Conservation (phyloP, 2,888 invertebrate species). For the Ormyrus nitidulus region DNA sequence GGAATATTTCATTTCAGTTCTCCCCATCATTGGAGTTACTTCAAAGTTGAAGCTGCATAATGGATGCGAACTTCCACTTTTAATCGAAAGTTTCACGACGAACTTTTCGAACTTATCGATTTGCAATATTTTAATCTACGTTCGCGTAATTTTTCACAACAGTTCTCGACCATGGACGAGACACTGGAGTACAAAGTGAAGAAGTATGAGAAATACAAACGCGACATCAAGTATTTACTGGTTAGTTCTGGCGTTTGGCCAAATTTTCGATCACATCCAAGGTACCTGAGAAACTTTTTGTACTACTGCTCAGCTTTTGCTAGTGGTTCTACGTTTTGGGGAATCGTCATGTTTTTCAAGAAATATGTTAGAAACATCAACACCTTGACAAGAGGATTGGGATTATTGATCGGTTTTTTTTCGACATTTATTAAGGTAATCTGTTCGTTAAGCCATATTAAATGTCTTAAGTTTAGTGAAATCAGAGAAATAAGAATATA, state of each 20-base stretch:
- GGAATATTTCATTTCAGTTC: neutral
- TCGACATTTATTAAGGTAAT: conserved; percentile 47
- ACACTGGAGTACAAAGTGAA: conserved; percentile 27
- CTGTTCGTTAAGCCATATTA: neutral
- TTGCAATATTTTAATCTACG: neutral
- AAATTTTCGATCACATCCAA: neutral
- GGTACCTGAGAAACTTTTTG: conserved; percentile 8
- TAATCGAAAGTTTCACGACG: neutral
- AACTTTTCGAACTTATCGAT: conserved; percentile 1
- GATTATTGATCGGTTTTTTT: conserved; percentile 45
- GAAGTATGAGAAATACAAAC: conserved; percentile 26
- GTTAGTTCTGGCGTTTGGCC: conserved; percentile 40
- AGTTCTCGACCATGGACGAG: conserved; percentile 1
- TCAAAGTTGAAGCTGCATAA: neutral
- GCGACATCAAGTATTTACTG: conserved; percentile 12
- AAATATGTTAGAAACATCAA: conserved; percentile 28
- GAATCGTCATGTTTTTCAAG: conserved; percentile 26
- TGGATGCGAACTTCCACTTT: neutral
- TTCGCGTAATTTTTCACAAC: neutral
- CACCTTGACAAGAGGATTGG: conserved; percentile 31
- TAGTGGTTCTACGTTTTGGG: neutral
- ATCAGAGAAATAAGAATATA: neutral
- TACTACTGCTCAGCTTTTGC: conserved; percentile 5
- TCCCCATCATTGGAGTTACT: neutral
- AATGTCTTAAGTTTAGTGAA: neutral